Evolutionary conservation across 53 echinoderm and acorn worm species (phyloP).

Genomic region (Actinopyga echinites): DNA sequence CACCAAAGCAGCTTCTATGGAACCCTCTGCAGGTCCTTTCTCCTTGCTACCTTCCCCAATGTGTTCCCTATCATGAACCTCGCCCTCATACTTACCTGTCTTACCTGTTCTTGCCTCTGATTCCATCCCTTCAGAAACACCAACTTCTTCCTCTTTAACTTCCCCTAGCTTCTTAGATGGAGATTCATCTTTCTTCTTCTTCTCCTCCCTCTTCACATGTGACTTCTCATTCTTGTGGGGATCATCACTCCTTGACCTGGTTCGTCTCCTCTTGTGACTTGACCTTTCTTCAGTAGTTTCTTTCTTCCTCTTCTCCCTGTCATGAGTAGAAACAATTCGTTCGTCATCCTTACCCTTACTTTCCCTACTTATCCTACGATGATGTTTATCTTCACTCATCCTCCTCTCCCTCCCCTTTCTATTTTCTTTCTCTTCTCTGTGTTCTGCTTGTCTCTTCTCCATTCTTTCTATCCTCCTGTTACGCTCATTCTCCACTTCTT

Average conservation of each 20-base stretch:
- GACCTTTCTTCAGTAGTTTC: neutral
- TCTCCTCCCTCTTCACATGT: conserved; percentile 20
- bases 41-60: neutral
- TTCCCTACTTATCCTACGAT: conserved; percentile 59
- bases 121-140: neutral
- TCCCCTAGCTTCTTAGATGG: conserved; percentile 5
- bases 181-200: conserved; percentile 1
- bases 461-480: conserved; percentile 34
- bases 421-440: conserved; percentile 51
- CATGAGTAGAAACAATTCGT: conserved; percentile 8
- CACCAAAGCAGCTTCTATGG: neutral
- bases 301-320: conserved; percentile 3
- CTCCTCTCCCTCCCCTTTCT: conserved; percentile 59
- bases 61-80: conserved; percentile 41
- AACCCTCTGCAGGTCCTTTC: neutral
- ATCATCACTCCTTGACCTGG: conserved; percentile 21
- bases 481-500: conserved; percentile 38
- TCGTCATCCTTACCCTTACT: conserved; percentile 50
- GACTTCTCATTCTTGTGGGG: conserved; percentile 21
- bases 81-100: conserved; percentile 79
- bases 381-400: conserved; percentile 43
- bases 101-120: conserved; percentile 31
- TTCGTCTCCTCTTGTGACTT: neutral
- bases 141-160: conserved; percentile 8
- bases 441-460: conserved; percentile 60